Percentiles rank a stretch among this genome's conserved stretches.
These are phyloP conservation scores for Hydrochoerus hydrochaeris DNA, from an alignment of 2,113 vertebrate genomes.

Conservation along the genomic window DNA sequence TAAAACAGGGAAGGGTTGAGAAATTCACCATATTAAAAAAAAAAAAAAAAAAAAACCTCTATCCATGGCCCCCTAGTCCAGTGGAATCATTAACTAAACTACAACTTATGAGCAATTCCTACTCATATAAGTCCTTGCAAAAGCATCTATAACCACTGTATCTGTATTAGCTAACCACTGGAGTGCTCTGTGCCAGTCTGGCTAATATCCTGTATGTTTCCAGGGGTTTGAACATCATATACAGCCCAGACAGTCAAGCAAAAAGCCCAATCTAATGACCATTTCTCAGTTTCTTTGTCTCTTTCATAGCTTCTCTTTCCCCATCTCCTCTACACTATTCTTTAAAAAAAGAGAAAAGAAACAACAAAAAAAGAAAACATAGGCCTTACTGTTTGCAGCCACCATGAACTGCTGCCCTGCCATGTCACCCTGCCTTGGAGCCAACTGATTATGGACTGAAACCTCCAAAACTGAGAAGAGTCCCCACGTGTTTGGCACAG, in stretches of 20 bases:
- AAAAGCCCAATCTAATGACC: not conserved
- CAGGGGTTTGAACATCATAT: not conserved
- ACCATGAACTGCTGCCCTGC: too few species aligned
- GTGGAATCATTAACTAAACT: too few species aligned
- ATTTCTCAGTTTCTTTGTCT: not conserved
- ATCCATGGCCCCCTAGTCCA: not conserved
- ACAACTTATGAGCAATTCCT: not conserved
- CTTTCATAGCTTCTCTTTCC: not conserved
- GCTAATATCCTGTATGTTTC: not conserved
- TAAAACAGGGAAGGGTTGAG: not conserved
- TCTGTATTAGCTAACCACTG: not conserved
- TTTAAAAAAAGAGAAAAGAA: not conserved
- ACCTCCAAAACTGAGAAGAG: too few species aligned
- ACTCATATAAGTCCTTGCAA: not conserved
- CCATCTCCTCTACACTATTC: not conserved
- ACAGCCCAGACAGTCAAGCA: not conserved
- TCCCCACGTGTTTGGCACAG: too few species aligned
- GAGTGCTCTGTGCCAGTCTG: too few species aligned
- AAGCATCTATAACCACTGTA: not conserved
- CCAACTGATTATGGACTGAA: too few species aligned
- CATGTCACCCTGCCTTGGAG: too few species aligned
- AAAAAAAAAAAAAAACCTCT: not conserved
- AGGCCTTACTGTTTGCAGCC: too few species aligned
- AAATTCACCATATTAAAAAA: not conserved
- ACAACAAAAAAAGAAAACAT: too few species aligned